Evolutionary conservation across 2,888 invertebrate genomes (phyloP), one percentile per base, ranked within the genome.

Genomic region (Catocala sponsa): DNA sequence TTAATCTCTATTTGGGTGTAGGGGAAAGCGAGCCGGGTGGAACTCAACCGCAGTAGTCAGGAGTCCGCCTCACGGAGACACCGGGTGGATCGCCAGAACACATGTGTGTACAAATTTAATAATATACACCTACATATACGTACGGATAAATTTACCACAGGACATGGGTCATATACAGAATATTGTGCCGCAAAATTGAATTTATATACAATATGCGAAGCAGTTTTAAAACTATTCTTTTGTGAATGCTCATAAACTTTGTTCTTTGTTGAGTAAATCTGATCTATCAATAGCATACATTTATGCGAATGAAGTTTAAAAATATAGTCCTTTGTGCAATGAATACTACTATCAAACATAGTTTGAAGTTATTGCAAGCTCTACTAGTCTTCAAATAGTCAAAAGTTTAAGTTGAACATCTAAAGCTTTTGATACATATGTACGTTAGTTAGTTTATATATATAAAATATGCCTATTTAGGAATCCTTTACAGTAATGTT

Each of bases 1-100:
- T 94, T 94, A 93, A 94, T 94, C 90, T 91, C 75, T 89, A 87
- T 90, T 89, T 88, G 89, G 86, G 77, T 81, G 86, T 81, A 80
- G 74, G 76, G 78, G 78, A 77, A 65, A 73, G 79, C 61, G 70
- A 76, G 64, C 74, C 65, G 79, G 69, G 65, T 63, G 76, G 74
- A 64, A 69, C 74, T 66, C 69, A 54, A 77, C 80, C 78, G 73
- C 78, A 75, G 66, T 69, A 77, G 78, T 72, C 72, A 70, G 75
- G 65, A 74, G 70, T 71, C 62, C 53, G 64, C 55, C 61, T 63
- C 55, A 59, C 59, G 64, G 59, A 61, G 67, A 74, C 70, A 63
- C 63, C 54, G 63, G 10, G 61, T 64, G 65, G 59, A 47, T 56
- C 38, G 54, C 49, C 49, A 49, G 12, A 32, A 47, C 47, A 33